phyloP scores from a whole-genome alignment of 2,888 invertebrate genomes.

The Minunthozetes semirufus region DNA sequence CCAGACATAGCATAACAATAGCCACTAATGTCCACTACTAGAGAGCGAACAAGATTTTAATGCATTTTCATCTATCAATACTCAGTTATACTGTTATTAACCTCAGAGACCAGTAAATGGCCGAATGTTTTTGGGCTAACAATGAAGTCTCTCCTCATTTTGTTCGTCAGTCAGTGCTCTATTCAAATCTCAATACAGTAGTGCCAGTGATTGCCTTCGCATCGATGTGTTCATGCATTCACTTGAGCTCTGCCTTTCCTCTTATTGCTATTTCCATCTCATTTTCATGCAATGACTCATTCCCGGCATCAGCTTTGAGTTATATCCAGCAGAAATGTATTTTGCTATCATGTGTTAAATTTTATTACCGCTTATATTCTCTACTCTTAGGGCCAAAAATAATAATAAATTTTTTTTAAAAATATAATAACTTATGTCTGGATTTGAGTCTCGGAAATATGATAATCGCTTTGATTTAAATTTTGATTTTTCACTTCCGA shows the following conservation, averaged over 20 bases:
- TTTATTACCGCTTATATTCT: not conserved
- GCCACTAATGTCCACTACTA: not conserved
- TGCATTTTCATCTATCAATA: not conserved
- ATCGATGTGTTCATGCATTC: too few relatives aligned
- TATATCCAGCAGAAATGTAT: slow-evolving; percentile 17
- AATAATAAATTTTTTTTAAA: too few relatives aligned
- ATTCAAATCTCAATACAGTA: not conserved
- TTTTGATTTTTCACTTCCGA: too few relatives aligned
- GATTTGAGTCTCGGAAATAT: too few relatives aligned
- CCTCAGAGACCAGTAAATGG: slow-evolving; percentile 22
- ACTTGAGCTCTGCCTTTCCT: too few relatives aligned
- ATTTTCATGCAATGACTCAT: slow-evolving; percentile 31
- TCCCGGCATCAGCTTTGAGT: not conserved
- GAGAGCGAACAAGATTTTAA: slow-evolving; percentile 4
- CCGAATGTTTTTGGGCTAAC: slow-evolving; percentile 10
- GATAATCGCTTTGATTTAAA: too few relatives aligned
- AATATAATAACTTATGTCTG: too few relatives aligned
- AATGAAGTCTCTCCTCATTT: not conserved
- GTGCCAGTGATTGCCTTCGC: not conserved
- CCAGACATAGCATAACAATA: not conserved
- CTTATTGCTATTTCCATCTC: slow-evolving; percentile 17
- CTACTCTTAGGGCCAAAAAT: too few relatives aligned
- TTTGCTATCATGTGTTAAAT: slow-evolving; percentile 11
- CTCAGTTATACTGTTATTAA: not conserved
- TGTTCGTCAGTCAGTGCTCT: not conserved